Percentiles rank a stretch among this genome's conserved stretches.
These are phyloP conservation scores for Alethe diademata DNA, from an alignment of 2,113 vertebrate species.

Conservation along the genomic window DNA sequence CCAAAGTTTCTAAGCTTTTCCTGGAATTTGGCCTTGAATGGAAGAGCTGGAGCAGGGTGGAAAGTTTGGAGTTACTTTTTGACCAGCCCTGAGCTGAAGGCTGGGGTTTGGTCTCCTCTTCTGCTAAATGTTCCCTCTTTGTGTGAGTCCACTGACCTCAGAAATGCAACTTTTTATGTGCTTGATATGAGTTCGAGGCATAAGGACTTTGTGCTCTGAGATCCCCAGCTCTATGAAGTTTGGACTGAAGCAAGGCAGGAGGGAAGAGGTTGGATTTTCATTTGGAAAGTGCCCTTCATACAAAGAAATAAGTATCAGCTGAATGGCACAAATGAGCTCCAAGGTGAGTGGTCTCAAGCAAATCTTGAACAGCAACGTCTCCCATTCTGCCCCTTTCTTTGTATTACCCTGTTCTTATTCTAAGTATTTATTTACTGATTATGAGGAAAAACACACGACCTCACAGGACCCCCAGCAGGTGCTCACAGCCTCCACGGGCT, in stretches of 20 bases:
- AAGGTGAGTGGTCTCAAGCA: not conserved
- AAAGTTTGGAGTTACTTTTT: not conserved
- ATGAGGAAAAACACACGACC: constrained; percentile 57
- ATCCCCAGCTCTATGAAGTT: not conserved
- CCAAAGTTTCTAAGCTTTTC: not conserved
- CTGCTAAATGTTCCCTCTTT: not conserved
- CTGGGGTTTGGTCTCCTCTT: not conserved
- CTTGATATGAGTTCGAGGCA: not conserved
- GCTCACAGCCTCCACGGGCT: constrained; percentile 30
- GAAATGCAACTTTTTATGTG: not conserved
- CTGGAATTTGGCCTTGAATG: not conserved
- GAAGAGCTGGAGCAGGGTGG: not conserved
- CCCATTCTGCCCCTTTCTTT: not conserved
- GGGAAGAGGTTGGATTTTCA: not conserved
- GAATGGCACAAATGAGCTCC: not conserved
- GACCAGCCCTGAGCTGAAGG: not conserved
- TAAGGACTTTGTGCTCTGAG: not conserved
- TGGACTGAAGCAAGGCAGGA: not conserved
- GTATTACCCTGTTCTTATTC: constrained; percentile 33
- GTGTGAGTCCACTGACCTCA: not conserved
- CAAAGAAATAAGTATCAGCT: not conserved
- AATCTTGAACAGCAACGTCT: not conserved
- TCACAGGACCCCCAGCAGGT: constrained; percentile 60
- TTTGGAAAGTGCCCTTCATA: not conserved
- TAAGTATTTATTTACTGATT: constrained; percentile 70